Evolutionary conservation across 1,140 invertebrate species (phyloP), one percentile per base, ranked within the genome.

Genomic region (Bacillus rossius): DNA sequence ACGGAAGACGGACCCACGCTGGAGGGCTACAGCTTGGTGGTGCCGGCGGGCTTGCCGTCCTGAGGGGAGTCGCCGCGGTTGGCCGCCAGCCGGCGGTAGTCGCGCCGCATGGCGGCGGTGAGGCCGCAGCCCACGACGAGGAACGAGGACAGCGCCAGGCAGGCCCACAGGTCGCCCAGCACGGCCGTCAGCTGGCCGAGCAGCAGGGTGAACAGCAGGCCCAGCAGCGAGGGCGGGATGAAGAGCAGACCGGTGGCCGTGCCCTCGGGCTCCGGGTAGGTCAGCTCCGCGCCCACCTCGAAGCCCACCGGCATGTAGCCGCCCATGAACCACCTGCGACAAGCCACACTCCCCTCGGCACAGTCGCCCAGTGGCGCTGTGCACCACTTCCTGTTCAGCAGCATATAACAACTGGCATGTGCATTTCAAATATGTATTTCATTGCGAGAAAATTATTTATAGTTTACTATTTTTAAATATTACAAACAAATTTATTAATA

Each of bases 181-280:
- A 66, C 23, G 1, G 68, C 64, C 48, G 86, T 73, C 57, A 85
- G 69, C 58, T 76, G 73, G n/a, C 83, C 81, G 67, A 86, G 87
- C 2, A 82, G 52, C 45, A 81, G 78, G 0, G 91, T 95, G 61
- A 93, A 84, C 4, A 81, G 69, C 22, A 95, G 88, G n/a, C 92
- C 92, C 22, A 57, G 3, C 23, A 57, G 10, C 25, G 45, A 45
- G 7, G 43, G 29, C n/a, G 7, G 29, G 2, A 26, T 13, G n/a
- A 57, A 37, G 17, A 57, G 23, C 16, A 57, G 14, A 13, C 55
- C 55, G 10, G 76, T 77, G 16, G 79, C 76, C 3, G 77, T 80
- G 34, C 75, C 78, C 67, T 83, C 81, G 1, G 82, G 73, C 61
- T 81, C 78, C 14, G 83, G 83, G 67, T 80, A 85, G 2, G 83